A percentile compares a stretch with the other conserved stretches of the same genome.
Conservation (phyloP, 2,888 invertebrate species). For the Epinotia nisella region DNA sequence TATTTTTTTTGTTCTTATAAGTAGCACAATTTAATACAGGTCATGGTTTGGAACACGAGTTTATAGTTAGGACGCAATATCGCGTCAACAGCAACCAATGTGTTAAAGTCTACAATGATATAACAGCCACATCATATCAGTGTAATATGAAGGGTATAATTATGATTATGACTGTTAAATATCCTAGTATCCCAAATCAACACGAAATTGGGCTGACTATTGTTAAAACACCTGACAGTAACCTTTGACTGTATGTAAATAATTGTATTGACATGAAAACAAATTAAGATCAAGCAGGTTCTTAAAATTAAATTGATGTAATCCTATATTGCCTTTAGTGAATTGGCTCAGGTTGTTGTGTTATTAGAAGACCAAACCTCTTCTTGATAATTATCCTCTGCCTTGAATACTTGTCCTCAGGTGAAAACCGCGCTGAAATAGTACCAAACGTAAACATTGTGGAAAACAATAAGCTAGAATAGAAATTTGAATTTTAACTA, state of each 20-base stretch:
- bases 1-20: neutral
- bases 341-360: conserved; percentile 91
- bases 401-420: conserved; percentile 96
- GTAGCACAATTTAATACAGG: no score
- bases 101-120: no score
- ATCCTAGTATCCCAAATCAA: no score
- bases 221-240: no score
- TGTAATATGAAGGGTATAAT: no score
- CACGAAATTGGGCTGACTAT: no score
- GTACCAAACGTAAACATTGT: neutral
- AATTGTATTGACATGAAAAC: neutral
- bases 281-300: conserved; percentile 1
- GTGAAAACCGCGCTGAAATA: conserved; percentile 94
- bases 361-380: conserved; percentile 93
- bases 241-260: neutral
- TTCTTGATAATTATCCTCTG: conserved; percentile 95
- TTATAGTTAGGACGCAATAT: no score
- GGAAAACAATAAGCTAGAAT: neutral
- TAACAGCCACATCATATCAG: no score
- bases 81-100: no score
- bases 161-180: no score
- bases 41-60: no score
- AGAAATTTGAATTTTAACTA: no score
- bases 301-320: conserved; percentile 14
- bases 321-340: conserved; percentile 67